Evolutionary conservation across 37 sponge, comb jelly and placozoan species (phyloP), one percentile per base, ranked within the genome.

Genomic region (Oscarella lobularis): DNA sequence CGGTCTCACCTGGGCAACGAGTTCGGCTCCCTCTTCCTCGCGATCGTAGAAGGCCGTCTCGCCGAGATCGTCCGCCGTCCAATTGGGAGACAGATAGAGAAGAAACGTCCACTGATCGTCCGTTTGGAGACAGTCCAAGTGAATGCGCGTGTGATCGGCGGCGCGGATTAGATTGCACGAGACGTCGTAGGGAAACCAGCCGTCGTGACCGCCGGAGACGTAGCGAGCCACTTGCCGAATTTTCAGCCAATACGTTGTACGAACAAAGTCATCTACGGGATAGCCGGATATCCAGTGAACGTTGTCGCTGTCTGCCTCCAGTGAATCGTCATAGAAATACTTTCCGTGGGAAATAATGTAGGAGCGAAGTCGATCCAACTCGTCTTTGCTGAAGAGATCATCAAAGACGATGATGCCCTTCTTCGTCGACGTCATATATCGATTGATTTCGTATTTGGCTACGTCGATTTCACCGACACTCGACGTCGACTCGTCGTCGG

Each of bases 121-220:
- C 4, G 4, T 4, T 39, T 48, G 66, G 38, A 65, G 67, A 33
- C 60, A 48, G 36, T 81, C 81, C 6, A 35, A 55, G 34, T 81
- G 81, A 29, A 81, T 81, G 31, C 76, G 55, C 6, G 81, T 81
- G 81, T 81, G 75, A 38, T 81, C 81, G 39, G 74, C 37, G 2
- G 67, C 67, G 38, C 81, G 55, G 38, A 73, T 77, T 54, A 81
- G 37, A 33, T 81, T 81, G 38, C 81, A 81, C 6, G 81, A 40
- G 2, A 81, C 36, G 38, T 81, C 81, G 66, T 81, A 79, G 14
- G 81, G 81, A 73, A 68, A 81, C 81, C 81, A 81, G 6, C 31
- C 67, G 9, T 40, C 81, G 27, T 39, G 38, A 6, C 81, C 81
- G 33, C 71, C 71, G 31, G 29, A 29, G 29, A 14, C 31, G 31